Evolutionary conservation across 2,888 invertebrate species (phyloP), one percentile per base, ranked within the genome.

Genomic region (Xylophagus ater): DNA sequence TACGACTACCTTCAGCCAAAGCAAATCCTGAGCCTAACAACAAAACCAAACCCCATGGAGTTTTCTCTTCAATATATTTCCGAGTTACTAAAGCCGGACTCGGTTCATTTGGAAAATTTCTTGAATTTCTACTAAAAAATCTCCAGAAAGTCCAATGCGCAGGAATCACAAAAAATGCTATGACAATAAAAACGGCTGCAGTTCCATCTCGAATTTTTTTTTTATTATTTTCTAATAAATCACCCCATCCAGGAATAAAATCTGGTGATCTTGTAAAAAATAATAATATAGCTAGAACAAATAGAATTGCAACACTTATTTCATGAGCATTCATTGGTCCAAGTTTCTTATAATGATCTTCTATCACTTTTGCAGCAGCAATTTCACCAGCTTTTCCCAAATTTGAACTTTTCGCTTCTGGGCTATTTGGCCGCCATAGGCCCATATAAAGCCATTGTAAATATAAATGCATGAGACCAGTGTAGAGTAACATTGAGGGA

Each of bases 201-300:
- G 83, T 83, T 1, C 84, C 83, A 51, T 86, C 85, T 51, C 81
- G 79, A 23, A 85, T 78, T 47, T 71, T 68, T 58, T 82, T 84
- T 62, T 0, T 66, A 67, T 31, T n/a, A n/a, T n/a, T n/a, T n/a
- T n/a, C n/a, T n/a, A 83, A 67, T 21, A 74, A 62, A 44, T 77
- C 74, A 1, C 87, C 84, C 90, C 93, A 93, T 2, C 93, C 93
- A 0, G 71, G 68, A 53, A 89, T 79, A 59, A 92, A 86, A 45
- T 87, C 85, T 0, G 93, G 93, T 45, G 80, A 79, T 33, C 92
- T 74, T 60, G 90, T 84, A 60, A 93, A 84, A 81, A 92, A 94
- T 52, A 93, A 70, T 37, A 82, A 54, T 10, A 93, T 81, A 7
- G 90, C 78, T 9, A 81, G 48, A 18, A 83, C 59, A 60, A 94